Evolutionary conservation across 2,113 vertebrate genomes (phyloP), one percentile per base, ranked within the genome.

Genomic region (Seriola aureovittata): DNA sequence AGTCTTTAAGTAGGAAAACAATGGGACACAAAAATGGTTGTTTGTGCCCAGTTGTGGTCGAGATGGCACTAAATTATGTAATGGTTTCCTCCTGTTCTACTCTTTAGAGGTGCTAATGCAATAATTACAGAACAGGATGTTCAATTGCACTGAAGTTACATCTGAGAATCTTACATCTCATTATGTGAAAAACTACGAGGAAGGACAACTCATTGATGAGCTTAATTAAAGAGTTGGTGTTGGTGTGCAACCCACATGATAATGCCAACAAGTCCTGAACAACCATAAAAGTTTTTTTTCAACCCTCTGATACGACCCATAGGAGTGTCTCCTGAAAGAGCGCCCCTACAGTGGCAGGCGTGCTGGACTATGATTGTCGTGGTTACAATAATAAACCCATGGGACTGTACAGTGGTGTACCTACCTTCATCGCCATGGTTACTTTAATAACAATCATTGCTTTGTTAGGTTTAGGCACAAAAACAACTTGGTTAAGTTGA

Each of bases 31-130:
- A 57, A 64, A 9, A 60, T 19, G 19, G 40, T 67, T 67, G 44
- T 75, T 74, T 77, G 62, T 65, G 42, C 23, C 14, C 44, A 32
- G 44, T 10, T 71, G 44, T 80, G 21, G 54, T 32, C 8, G 10
- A 72, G 14, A 62, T 32, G 32, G 62, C 32, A 14, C 63, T 58
- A 40, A 75, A 75, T 76, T 70, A 85, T 66, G 66, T 32, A 75
- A 63, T 40, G 16, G 40, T 60, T 32, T 72, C 59, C 38, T 82
- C 59, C 13, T 72, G 67, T 19, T 69, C 5, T 44, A 23, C 40
- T 67, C 32, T 78, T 74, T 52, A 1, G 32, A 75, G 65, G 64
- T 60, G 63, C 44, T 23, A 57, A 50, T 52, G 68, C 34, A 73
- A 16, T 52, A 40, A 66, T 21, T 36, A 48, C 13, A 65, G 16